A percentile compares a stretch with the other conserved stretches of the same genome.
These are phyloP conservation scores for Siphlonurus alternatus DNA, from an alignment of 2,888 invertebrate species.

Conservation along the genomic window DNA sequence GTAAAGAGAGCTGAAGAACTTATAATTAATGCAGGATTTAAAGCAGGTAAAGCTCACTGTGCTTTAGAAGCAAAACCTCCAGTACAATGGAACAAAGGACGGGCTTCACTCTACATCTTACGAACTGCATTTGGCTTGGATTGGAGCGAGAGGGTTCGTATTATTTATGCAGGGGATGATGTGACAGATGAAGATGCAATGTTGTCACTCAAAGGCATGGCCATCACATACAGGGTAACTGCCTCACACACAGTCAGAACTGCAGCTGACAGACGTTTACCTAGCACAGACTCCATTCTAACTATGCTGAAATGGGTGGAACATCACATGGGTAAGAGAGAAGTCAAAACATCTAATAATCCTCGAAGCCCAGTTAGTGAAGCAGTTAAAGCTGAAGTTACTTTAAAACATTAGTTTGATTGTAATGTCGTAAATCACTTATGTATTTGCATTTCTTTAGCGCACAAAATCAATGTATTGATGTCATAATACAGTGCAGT, in stretches of 20 bases:
- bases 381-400: not conserved
- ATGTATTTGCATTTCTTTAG: too few relatives aligned
- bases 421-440: too few relatives aligned
- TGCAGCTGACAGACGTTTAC: conserved; percentile 25
- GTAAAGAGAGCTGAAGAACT: conserved; percentile 22
- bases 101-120: conserved; percentile 27
- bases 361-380: not conserved
- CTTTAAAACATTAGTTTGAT: not conserved
- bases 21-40: conserved; percentile 23
- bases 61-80: conserved; percentile 27
- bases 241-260: conserved; percentile 24
- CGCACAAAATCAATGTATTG: too few relatives aligned
- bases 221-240: conserved; percentile 26
- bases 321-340: conserved; percentile 21
- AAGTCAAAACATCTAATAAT: conserved; percentile 9
- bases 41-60: conserved; percentile 23
- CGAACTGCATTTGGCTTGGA: conserved; percentile 27
- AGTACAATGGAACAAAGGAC: conserved; percentile 27
- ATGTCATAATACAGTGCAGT: too few relatives aligned
- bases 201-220: conserved; percentile 26
- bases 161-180: conserved; percentile 28
- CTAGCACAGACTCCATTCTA: conserved; percentile 25
- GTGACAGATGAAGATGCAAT: conserved; percentile 24
- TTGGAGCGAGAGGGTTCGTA: conserved; percentile 27
- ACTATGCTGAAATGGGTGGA: conserved; percentile 27